Evolutionary conservation across 2,113 vertebrate genomes (phyloP).

Genomic region (Tricholaema leucomelas): DNA sequence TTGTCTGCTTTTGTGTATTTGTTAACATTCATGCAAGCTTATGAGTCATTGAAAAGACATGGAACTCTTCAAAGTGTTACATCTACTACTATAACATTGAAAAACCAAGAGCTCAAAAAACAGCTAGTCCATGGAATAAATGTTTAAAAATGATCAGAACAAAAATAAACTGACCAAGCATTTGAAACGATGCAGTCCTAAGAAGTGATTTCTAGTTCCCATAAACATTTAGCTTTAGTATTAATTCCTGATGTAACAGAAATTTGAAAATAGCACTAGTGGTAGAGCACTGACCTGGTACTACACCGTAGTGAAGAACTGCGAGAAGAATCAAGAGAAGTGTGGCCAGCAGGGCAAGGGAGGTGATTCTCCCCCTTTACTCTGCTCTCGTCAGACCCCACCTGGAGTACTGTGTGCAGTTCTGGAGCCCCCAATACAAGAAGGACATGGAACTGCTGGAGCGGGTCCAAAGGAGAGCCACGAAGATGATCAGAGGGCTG

Average conservation of each 20-base stretch:
- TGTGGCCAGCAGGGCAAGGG: no score
- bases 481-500: no score
- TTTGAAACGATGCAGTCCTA: not conserved
- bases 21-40: not conserved
- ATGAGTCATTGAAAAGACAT: not conserved
- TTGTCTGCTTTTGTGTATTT: not conserved
- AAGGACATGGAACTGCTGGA: no score
- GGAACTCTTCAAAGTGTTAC: not conserved
- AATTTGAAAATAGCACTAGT: not conserved
- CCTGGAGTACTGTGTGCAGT: no score
- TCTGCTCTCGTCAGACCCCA: no score
- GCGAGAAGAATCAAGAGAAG: constrained; percentile 2
- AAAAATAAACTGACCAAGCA: not conserved
- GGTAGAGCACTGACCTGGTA: not conserved
- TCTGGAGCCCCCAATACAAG: no score
- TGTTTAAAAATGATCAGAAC: not conserved
- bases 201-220: not conserved
- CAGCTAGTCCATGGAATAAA: not conserved
- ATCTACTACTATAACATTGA: not conserved
- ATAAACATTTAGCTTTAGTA: constrained; percentile 7
- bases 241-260: constrained; percentile 32
- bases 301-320: not conserved
- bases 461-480: no score
- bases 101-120: not conserved
- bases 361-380: no score